Percentiles rank a stretch among this genome's conserved stretches.
These are phyloP conservation scores for Bellardia pandia DNA, from an alignment of 2,888 invertebrate genomes.

Conservation along the genomic window DNA sequence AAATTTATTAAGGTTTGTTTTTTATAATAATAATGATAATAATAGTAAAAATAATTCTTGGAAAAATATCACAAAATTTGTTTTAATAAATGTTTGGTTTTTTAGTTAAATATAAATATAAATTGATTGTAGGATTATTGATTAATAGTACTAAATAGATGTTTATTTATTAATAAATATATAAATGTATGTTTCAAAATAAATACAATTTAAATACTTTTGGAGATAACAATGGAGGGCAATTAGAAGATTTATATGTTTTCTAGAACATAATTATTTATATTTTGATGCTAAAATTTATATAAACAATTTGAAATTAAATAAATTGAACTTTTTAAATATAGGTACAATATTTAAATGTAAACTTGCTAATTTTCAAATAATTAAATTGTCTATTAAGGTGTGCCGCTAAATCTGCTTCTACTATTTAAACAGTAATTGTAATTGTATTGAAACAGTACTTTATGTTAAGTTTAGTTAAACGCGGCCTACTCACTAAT, in stretches of 20 bases:
- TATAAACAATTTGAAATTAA: background rate
- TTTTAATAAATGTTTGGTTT: conserved; percentile 36
- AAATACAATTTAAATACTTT: conserved; percentile 70
- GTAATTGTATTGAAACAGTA: no score
- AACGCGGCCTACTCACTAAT: no score
- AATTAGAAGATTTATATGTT: background rate
- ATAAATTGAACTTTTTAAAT: no score
- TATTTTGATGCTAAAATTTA: background rate
- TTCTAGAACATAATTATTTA: background rate
- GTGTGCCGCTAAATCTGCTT: no score
- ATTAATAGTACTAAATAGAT: background rate
- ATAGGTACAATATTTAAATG: no score
- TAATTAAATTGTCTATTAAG: no score
- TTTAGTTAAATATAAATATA: conserved; percentile 1
- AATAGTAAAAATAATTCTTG: conserved; percentile 60
- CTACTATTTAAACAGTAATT: no score
- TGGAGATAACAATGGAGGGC: conserved; percentile 50
- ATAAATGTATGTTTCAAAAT: conserved; percentile 22
- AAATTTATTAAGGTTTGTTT: background rate
- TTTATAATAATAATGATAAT: background rate
- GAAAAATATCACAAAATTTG: conserved; percentile 74
- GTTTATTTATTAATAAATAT: background rate
- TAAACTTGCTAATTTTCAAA: no score
- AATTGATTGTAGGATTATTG: background rate
- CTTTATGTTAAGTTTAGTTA: no score